Conservation (phyloP, 2,888 invertebrate genomes). For the Acanthoscelides obtectus region DNA sequence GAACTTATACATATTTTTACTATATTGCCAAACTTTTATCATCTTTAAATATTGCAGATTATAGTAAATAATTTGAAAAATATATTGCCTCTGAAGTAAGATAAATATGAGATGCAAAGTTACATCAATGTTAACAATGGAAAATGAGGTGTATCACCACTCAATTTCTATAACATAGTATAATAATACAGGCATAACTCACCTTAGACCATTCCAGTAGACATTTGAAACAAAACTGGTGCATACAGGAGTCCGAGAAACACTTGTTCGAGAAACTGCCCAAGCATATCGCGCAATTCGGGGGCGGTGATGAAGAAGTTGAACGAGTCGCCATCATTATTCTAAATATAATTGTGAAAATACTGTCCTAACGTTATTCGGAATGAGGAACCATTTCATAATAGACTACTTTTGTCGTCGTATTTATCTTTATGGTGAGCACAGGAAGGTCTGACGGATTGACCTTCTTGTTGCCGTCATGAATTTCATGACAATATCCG, state of each 20-base stretch:
- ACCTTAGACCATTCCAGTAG: conserved; percentile 91
- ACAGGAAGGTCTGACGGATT: background rate
- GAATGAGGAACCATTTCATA: background rate
- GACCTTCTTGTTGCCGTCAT: conserved; percentile 1
- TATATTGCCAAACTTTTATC: no score
- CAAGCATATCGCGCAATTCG: conserved; percentile 90
- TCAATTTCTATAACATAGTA: no score
- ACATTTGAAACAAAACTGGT: conserved; percentile 92
- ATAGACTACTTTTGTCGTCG: background rate
- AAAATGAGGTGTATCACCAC: no score
- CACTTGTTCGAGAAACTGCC: conserved; percentile 83
- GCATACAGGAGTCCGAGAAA: conserved; percentile 87
- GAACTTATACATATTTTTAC: no score
- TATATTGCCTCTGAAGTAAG: no score
- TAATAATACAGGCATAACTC: no score
- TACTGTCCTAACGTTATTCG: background rate
- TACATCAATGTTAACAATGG: no score
- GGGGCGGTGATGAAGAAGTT: conserved; percentile 56
- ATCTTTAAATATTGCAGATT: no score
- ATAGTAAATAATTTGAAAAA: no score
- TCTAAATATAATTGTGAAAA: background rate
- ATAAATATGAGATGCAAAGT: no score
- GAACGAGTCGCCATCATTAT: conserved; percentile 20
- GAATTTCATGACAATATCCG: background rate
- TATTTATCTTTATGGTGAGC: background rate